Conservation (phyloP, 2,797 vertebrate species). For the Halcyon smyrnensis region DNA sequence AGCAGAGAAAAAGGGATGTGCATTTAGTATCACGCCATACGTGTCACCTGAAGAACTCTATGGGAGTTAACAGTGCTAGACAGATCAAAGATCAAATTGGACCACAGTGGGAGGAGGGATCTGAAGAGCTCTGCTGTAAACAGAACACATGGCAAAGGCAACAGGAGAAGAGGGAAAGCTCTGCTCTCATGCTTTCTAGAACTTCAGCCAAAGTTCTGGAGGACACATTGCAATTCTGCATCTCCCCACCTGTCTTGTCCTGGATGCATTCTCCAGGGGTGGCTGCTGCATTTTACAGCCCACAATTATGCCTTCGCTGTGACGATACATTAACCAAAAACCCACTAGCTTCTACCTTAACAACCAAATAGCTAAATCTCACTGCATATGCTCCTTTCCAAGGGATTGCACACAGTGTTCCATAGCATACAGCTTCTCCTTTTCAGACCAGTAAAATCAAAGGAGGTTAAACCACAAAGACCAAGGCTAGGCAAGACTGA, state of each 20-base stretch:
- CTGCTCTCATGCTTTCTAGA: neutral
- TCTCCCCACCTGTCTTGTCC: neutral
- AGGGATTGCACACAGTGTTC: neutral
- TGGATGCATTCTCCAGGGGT: neutral
- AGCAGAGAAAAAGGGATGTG: neutral
- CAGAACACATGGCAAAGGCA: neutral
- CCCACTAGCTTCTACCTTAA: neutral
- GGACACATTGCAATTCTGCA: neutral
- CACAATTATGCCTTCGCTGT: neutral
- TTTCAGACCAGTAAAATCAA: neutral
- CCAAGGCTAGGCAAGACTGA: neutral
- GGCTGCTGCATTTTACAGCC: neutral
- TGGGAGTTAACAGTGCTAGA: neutral
- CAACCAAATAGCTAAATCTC: neutral
- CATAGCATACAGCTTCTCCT: neutral
- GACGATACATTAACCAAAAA: neutral
- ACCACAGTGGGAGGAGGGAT: neutral
- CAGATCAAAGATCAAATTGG: neutral
- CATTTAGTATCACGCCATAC: accelerated
- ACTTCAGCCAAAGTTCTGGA: neutral
- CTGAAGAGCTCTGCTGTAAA: neutral
- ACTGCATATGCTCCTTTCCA: neutral
- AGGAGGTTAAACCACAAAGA: neutral
- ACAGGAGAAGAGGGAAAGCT: neutral
- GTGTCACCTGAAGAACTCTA: neutral